A percentile compares a stretch with the other conserved stretches of the same genome.
Evolutionary conservation across 2,797 vertebrate species (phyloP).

Genomic region (Meda fulgida): DNA sequence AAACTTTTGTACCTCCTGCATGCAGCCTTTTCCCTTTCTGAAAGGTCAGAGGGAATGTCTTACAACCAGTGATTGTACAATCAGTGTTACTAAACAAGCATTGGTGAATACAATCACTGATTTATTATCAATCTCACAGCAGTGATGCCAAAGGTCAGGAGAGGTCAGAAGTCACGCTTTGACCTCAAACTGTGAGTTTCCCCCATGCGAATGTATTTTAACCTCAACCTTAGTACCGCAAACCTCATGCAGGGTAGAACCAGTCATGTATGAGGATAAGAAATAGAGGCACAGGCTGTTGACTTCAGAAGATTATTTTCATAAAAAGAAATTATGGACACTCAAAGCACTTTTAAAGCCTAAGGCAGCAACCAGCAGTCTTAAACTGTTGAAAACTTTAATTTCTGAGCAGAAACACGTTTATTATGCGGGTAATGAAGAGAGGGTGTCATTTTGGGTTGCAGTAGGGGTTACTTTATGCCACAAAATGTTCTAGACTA

Average conservation of each 20-base stretch:
- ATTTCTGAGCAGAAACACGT: conserved; percentile 6
- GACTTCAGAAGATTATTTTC: conserved; percentile 1
- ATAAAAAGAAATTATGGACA: conserved; percentile 8
- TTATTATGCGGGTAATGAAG: not conserved
- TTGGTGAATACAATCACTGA: conserved; percentile 53
- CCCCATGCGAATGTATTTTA: not conserved
- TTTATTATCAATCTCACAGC: conserved; percentile 64
- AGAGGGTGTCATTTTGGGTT: not conserved
- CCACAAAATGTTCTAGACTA: conserved; percentile 45
- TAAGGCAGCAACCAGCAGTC: conserved; percentile 10
- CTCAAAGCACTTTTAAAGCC: conserved; percentile 49
- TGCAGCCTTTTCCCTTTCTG: conserved; percentile 45
- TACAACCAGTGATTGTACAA: conserved; percentile 52
- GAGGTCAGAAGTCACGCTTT: conserved; percentile 36
- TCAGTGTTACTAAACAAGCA: conserved; percentile 13
- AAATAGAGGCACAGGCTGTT: conserved; percentile 17
- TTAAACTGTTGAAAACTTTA: conserved; percentile 1
- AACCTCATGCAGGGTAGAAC: conserved; percentile 22
- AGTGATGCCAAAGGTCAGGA: conserved; percentile 75
- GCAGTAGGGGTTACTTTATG: conserved; percentile 18
- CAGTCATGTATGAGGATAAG: not conserved
- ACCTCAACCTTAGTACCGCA: conserved; percentile 37
- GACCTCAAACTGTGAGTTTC: conserved; percentile 24
- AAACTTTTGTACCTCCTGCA: conserved; percentile 2
- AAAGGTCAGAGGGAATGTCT: conserved; percentile 50